These are phyloP conservation scores for Cryptocheilus praepositus DNA, from an alignment of 2,888 invertebrate genomes.

Conservation along the genomic window DNA sequence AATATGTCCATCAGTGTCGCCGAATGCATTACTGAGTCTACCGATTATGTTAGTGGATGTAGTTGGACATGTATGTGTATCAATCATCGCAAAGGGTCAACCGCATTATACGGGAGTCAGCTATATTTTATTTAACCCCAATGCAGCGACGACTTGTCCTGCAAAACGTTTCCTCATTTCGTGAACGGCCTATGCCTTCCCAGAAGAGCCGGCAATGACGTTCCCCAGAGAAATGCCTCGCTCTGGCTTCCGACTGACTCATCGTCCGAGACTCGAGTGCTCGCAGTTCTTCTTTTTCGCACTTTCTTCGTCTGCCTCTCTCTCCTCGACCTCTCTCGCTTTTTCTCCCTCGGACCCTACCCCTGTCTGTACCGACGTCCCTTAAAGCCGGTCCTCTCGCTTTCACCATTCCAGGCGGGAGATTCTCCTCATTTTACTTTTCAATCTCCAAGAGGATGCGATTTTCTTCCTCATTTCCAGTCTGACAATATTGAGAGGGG, in stretches of 20 bases:
- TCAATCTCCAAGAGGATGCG: constrained; percentile 66
- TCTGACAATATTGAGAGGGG: constrained; percentile 59
- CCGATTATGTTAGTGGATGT: too few relatives aligned
- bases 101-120: too few relatives aligned
- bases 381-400: constrained; percentile 46
- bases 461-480: constrained; percentile 71
- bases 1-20: too few relatives aligned
- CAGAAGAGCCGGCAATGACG: constrained; percentile 34
- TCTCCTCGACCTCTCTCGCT: constrained; percentile 10
- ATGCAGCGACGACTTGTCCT: constrained; percentile 31
- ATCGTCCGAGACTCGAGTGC: neutral
- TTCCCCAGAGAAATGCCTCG: constrained; percentile 42
- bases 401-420: constrained; percentile 39
- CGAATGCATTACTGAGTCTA: too few relatives aligned
- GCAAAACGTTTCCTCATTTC: constrained; percentile 12
- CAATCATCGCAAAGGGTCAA: too few relatives aligned
- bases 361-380: neutral
- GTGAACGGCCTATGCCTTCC: too few relatives aligned
- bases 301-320: constrained; percentile 10
- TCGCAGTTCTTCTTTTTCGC: constrained; percentile 24
- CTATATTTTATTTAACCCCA: constrained; percentile 45
- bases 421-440: constrained; percentile 68
- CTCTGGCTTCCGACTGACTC: constrained; percentile 1
- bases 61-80: too few relatives aligned
- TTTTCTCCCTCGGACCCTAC: constrained; percentile 14